These are phyloP conservation scores for Syngnathus floridae DNA, from an alignment of 2,113 vertebrate species.

Conservation along the genomic window DNA sequence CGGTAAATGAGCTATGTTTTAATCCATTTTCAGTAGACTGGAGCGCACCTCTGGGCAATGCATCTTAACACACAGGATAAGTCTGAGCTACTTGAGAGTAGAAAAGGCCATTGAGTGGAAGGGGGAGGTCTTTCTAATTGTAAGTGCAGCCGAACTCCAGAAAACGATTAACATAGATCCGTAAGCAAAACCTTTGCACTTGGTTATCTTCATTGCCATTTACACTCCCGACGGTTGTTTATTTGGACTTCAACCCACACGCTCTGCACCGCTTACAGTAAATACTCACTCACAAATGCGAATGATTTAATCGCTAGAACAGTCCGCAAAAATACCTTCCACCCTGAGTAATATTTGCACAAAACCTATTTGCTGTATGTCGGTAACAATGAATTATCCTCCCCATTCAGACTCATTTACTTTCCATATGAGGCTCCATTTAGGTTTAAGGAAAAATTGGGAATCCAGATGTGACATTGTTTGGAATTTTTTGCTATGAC, in stretches of 20 bases:
- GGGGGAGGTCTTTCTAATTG: neutral
- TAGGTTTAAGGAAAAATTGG: neutral
- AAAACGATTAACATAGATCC: neutral
- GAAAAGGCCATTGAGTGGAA: neutral
- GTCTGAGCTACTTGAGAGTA: neutral
- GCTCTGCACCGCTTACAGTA: neutral
- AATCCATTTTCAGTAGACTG: neutral
- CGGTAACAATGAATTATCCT: neutral
- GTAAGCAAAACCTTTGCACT: constrained; percentile 1
- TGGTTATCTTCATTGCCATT: neutral
- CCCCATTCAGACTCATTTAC: neutral
- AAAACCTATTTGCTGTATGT: neutral
- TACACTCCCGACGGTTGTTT: neutral
- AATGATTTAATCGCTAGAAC: neutral
- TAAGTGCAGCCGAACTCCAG: neutral
- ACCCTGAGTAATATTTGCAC: neutral
- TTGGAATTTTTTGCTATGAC: neutral
- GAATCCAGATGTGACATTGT: constrained; percentile 9
- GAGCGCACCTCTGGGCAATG: neutral
- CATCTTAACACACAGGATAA: neutral
- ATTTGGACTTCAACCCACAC: neutral
- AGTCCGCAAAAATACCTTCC: neutral
- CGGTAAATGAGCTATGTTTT: neutral
- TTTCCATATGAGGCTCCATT: neutral
- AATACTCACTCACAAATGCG: neutral